Evolutionary conservation across 2,113 vertebrate genomes (phyloP), one percentile per base, ranked within the genome.

Genomic region (Jacana jacana): DNA sequence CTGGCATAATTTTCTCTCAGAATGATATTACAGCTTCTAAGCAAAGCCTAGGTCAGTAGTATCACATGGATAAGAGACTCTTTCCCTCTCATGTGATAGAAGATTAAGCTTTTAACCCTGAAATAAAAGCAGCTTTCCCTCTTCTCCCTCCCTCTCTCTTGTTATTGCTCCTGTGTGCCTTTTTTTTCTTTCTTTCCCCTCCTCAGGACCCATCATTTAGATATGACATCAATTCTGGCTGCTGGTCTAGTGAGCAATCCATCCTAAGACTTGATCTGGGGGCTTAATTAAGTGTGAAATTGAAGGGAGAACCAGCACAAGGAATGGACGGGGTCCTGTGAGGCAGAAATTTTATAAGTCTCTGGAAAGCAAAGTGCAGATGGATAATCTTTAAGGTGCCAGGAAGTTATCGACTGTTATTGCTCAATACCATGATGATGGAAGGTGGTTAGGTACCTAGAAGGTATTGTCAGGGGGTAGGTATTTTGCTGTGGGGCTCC

Each of bases 281-380:
- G 70, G 75, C 61, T 95, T 95, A 96, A 88, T 95, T 93, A 96
- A 89, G 75, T 83, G 87, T 95, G 88, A 95, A 95, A 96, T 93
- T 92, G 75, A 84, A 96, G 85, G 77, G 61, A 81, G 65, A 81
- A 55, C 39, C 15, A 17, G 51, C 79, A 82, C 60, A 72, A 88
- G 77, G 52, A 70, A 93, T 12, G 42, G 55, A 84, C 8, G 1
- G 52, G 77, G 72, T 81, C 91, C 70, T 60, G 83, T 0, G 5
- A 87, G 85, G 86, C 89, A 95, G 88, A 66, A 57, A 88, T 89
- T 64, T 33, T 88, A 1, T 81, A 90, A 86, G 73, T 60, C 0
- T 0, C 68, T 57, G 11, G 86, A 70, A 91, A 91, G 75, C 70
- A 15, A 92, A 94, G 81, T 55, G 65, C 77, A 93, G 93, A 49